Base-by-base conservation (phyloP, 2,888 invertebrate species). In the Heteromyza rotundicornis region DNA sequence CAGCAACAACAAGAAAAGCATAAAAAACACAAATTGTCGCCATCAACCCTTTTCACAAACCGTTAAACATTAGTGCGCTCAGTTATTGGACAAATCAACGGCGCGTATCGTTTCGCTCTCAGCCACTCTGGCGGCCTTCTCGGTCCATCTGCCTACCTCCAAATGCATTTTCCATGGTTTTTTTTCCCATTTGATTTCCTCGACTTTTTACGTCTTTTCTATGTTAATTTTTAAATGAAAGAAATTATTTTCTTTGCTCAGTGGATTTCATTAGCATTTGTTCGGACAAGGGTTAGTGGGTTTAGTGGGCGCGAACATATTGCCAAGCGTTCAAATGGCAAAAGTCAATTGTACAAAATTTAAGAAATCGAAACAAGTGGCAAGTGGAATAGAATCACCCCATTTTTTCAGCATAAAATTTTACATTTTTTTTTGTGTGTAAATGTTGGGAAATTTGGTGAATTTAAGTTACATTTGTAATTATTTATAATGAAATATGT, bases 11-110 rank as follows among this genome's bases (percentile, higher is more conserved):
- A 47, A 57, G 19, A 24, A 32, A 20, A 14, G 52, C 27, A 27
- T 10, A 52, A 8, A 52, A 27, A 24, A 22, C 16, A 14, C 27
- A 7, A 55, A 56, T 19, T 24, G 56, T 47, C n/a, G n/a, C n/a
- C n/a, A n/a, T n/a, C 59, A 63, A 63, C 62, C 62, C 62, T 63
- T 63, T 63, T 63, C 62, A 63, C 62, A 63, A 63, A 23, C 59
- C 62, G 59, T 63, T 63, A 63, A 63, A 49, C 62, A 59, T 56
- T 59, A 47, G 27, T 32, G 51, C 57, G 24, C 40, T 54, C 32
- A 57, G 58, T 62, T 62, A 59, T 55, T 59, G 56, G 51, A 51
- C 56, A 49, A 54, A 32, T 17, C 57, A 54, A 55, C 54, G 54
- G 19, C 47, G 47, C 47, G 19, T 47, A 47, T 47, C 47, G 19